Evolutionary conservation across 2,113 vertebrate species (phyloP).

Genomic region (Megaptera novaeangliae): DNA sequence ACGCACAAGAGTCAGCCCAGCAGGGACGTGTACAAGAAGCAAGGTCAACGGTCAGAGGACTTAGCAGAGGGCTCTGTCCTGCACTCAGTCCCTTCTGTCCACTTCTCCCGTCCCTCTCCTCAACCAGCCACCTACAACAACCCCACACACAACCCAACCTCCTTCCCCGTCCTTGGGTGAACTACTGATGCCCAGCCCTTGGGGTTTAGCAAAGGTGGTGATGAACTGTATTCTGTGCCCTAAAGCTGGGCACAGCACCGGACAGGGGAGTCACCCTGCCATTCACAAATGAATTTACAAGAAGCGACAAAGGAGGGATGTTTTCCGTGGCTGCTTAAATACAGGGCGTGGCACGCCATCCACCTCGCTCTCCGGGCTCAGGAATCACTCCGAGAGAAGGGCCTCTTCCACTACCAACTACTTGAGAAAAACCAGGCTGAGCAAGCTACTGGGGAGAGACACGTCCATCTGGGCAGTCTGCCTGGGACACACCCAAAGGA

Average conservation of each 20-base stretch:
- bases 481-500: neutral
- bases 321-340: neutral
- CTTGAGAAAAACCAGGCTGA: neutral
- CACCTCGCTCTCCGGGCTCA: neutral
- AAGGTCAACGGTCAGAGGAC: neutral
- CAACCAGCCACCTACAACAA: neutral
- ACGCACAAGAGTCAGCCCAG: neutral
- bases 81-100: neutral
- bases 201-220: neutral
- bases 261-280: accelerated
- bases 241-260: neutral
- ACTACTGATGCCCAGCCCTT: neutral
- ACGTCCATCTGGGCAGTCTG: neutral
- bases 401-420: neutral
- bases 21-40: accelerated
- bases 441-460: neutral
- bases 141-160: neutral
- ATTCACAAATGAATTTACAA: neutral
- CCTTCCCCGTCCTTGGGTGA: neutral
- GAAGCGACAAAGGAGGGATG: neutral
- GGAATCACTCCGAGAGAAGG: neutral
- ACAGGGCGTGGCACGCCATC: neutral
- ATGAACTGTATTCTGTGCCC: neutral
- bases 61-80: neutral
- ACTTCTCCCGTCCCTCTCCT: neutral